These are phyloP conservation scores for Falco naumanni DNA, from an alignment of 2,797 vertebrate genomes.

Conservation along the genomic window DNA sequence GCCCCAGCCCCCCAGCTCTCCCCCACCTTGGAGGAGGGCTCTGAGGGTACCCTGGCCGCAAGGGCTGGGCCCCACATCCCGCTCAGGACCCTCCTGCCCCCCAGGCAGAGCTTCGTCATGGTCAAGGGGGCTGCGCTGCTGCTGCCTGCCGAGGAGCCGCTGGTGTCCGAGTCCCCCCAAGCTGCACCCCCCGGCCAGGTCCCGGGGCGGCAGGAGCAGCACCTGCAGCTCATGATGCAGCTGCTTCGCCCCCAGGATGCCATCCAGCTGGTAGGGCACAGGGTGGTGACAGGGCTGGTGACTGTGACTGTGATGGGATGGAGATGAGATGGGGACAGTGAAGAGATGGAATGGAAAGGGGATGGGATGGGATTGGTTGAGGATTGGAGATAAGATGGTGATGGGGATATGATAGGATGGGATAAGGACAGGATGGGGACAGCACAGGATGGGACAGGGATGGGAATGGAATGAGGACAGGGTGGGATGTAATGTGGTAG, in stretches of 20 bases:
- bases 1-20: background rate
- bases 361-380: too few relatives aligned
- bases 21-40: accelerated
- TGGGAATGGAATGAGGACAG: background rate
- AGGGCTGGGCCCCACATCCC: background rate
- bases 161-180: background rate
- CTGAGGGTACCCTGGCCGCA: background rate
- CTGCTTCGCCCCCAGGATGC: conserved; percentile 89
- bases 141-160: conserved; percentile 80
- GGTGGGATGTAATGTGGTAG: background rate
- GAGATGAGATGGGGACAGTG: background rate
- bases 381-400: too few relatives aligned
- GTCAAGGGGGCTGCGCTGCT: conserved; percentile 89
- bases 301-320: background rate
- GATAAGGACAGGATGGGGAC: background rate
- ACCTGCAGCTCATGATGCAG: conserved; percentile 89
- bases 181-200: background rate
- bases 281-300: background rate
- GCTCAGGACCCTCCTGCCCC: background rate
- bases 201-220: conserved; percentile 74
- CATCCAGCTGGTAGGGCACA: conserved; percentile 86
- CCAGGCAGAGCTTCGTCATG: conserved; percentile 93
- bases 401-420: too few relatives aligned
- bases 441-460: too few relatives aligned
- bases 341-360: background rate